Evolutionary conservation across 2,888 invertebrate genomes (phyloP), one percentile per base, ranked within the genome.

Genomic region (Dascillus cervinus): DNA sequence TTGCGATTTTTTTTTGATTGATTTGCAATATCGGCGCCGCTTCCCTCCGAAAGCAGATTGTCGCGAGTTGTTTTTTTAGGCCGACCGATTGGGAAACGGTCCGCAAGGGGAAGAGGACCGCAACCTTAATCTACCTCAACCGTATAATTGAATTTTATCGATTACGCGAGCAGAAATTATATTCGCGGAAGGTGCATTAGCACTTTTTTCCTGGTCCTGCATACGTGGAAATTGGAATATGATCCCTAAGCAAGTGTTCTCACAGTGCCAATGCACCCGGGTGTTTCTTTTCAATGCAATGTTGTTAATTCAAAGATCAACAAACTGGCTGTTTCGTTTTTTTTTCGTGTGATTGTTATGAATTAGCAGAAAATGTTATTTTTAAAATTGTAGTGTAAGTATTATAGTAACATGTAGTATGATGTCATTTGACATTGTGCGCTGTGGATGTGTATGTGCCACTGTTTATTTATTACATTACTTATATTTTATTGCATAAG

Each of bases 361-460:
- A 17, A 17, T 17, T 17, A 17, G 17, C 17, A 17, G n/a, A n/a
- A 17, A 17, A 17, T 17, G 17, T 17, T 6, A 6, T 17, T 8
- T 17, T 17, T 17, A 6, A 17, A 17, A 17, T 17, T 17, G 8
- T 17, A 17, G 8, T 8, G 17, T 17, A 17, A 17, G 17, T 17
- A 17, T 17, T 17, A 6, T 17, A 17, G 17, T 27, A 4, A 11
- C 11, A 19, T 31, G 25, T 12, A 12, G 24, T 13, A 13, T 31
- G 25, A 31, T 19, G 31, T 25, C 31, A 31, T 25, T 25, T 31
- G 31, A 29, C 29, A 29, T 29, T 29, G 22, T 17, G 17, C 8
- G 17, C 8, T 6, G 4, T 17, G 4, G 17, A 17, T 17, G 17
- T 17, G 17, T 17, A 8, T 17, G 8, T 6, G 4, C 8, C 17